Base-by-base conservation (phyloP, 37 sponge, comb jelly and placozoan genomes). In the Hormiphora californensis region DNA sequence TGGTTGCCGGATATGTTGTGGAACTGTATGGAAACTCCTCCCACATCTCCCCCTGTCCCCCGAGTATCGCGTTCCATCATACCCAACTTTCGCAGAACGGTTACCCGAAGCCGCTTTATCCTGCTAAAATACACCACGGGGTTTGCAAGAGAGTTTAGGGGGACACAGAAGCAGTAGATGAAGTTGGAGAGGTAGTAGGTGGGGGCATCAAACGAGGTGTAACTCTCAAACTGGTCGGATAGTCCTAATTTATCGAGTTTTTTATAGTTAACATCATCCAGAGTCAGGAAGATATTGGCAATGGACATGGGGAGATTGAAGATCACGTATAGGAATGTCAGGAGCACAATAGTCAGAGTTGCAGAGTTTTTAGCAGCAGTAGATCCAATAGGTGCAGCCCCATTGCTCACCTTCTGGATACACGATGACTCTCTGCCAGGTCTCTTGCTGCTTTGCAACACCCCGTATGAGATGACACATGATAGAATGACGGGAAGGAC, bases 121-220 rank as follows among this genome's bases (percentile, higher is more conserved):
- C 81, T 33, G 43, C 81, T 43, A 28, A 73, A 41, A 41, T 73
- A 73, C 28, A 73, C 46, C 23, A 73, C 43, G 41, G 81, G 81
- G 46, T 73, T 73, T 27, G 81, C 81, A 4, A 73, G 81, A 11
- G 81, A 73, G 81, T 73, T 73, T 0, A 73, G 81, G 2, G 81
- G 81, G 1, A 73, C 81, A 40, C 81, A 73, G 8, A 73, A 21
- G 46, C 81, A 73, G 81, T 73, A 73, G 30, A 73, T 46, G 9
- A 73, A n/a, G 23, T 73, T 73, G 81, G 40, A 43, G 30, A 73
- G 46, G 27, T 73, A 73, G 44, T 73, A 73, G 2, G 81, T 73
- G 22, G 81, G 81, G 1, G 15, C 3, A 19, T 73, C 81, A 40
- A 73, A 73, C 44, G 12, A 22, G 44, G 43, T 43, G 27, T 28